Evolutionary conservation across 1,140 invertebrate genomes (phyloP).

Genomic region (Microplitis demolitor): DNA sequence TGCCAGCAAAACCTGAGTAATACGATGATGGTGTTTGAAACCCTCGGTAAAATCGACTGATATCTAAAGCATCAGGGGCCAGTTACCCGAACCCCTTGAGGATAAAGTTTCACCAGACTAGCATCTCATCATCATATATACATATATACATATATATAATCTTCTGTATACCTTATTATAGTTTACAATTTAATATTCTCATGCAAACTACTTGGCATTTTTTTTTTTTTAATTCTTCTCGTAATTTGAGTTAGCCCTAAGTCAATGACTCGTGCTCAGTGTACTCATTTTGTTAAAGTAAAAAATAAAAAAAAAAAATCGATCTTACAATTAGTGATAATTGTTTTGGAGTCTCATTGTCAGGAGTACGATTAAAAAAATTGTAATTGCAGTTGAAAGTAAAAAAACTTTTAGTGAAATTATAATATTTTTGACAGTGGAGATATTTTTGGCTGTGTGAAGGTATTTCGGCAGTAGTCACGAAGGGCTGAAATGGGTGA

Average conservation of each 20-base stretch:
- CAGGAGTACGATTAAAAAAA: too few species aligned
- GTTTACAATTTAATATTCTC: too few species aligned
- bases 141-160: too few species aligned
- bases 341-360: neutral
- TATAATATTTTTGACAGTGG: neutral
- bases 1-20: neutral
- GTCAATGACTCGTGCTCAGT: neutral
- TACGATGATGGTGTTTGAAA: neutral
- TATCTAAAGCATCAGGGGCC: neutral
- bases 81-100: too few species aligned
- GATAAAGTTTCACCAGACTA: too few species aligned
- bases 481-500: neutral
- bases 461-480: constrained; percentile 9
- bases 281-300: neutral
- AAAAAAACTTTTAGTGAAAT: too few species aligned
- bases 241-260: neutral
- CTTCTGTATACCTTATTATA: too few species aligned
- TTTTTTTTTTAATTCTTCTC: neutral
- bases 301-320: constrained; percentile 7
- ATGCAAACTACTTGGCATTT: neutral
- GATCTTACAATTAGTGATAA: constrained; percentile 24
- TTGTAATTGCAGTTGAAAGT: too few species aligned
- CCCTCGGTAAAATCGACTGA: neutral
- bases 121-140: too few species aligned
- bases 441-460: constrained; percentile 1